Evolutionary conservation across 2,797 vertebrate species (phyloP).

Genomic region (Sebastolobus altivelis): DNA sequence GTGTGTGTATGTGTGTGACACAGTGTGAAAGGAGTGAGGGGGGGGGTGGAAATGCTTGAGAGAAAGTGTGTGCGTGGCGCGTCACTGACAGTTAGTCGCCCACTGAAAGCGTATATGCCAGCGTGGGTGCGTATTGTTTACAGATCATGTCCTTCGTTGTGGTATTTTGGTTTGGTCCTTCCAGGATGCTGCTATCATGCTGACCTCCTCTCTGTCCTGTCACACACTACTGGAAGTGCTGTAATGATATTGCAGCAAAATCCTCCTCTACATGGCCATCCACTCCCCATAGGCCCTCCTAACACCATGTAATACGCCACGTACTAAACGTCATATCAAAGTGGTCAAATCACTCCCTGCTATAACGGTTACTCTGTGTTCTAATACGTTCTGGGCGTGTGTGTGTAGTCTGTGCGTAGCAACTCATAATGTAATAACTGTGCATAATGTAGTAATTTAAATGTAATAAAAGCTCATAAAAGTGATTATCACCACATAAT

Average conservation of each 20-base stretch:
- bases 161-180: slow-evolving; percentile 78
- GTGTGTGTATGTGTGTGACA: slow-evolving; percentile 28
- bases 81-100: slow-evolving; percentile 67
- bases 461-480: too few relatives aligned
- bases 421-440: too few relatives aligned
- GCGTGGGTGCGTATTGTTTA: slow-evolving; percentile 76
- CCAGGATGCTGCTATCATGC: slow-evolving; percentile 80
- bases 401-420: neutral
- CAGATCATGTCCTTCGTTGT: slow-evolving; percentile 73
- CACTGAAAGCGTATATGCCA: slow-evolving; percentile 68
- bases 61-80: slow-evolving; percentile 48
- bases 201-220: slow-evolving; percentile 75
- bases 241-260: slow-evolving; percentile 51
- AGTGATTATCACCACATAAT: too few relatives aligned
- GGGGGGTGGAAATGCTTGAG: slow-evolving; percentile 14
- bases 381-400: slow-evolving; percentile 17
- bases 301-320: slow-evolving; percentile 22
- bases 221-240: slow-evolving; percentile 74
- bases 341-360: slow-evolving; percentile 17
- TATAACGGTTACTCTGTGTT: slow-evolving; percentile 19
- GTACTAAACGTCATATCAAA: slow-evolving; percentile 20
- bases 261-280: slow-evolving; percentile 30
- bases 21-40: slow-evolving; percentile 24
- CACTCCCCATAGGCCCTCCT: slow-evolving; percentile 7
- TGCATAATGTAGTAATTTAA: too few relatives aligned